These are phyloP conservation scores for Panagrolaimus sp. DNA, from an alignment of 1,140 invertebrate genomes.

Conservation along the genomic window DNA sequence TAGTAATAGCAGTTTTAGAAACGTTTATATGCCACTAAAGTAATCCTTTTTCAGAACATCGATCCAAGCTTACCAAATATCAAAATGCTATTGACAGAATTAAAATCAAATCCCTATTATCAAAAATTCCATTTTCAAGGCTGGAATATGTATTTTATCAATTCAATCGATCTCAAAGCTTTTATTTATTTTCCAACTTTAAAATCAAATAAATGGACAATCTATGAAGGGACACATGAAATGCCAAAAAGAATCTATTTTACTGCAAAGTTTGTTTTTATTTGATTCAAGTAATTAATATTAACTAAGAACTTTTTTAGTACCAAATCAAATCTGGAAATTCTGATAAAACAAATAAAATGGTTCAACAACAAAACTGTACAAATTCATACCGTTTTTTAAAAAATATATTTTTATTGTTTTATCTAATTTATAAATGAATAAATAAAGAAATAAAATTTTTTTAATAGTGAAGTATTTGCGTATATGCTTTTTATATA, in stretches of 20 bases:
- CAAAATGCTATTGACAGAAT: neutral
- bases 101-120: neutral
- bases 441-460: too few relatives aligned
- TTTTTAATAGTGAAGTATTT: too few relatives aligned
- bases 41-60: neutral
- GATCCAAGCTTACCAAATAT: neutral
- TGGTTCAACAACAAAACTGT: too few relatives aligned
- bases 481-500: too few relatives aligned
- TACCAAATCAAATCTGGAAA: neutral
- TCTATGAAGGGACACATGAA: neutral
- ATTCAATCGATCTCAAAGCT: neutral
- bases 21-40: too few relatives aligned
- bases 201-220: neutral
- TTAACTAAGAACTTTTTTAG: neutral
- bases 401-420: too few relatives aligned
- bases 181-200: neutral
- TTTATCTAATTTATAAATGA: too few relatives aligned
- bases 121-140: too few relatives aligned
- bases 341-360: neutral
- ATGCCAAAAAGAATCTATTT: neutral
- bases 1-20: too few relatives aligned
- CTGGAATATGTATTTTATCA: neutral
- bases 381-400: too few relatives aligned
- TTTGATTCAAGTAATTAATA: neutral
- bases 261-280: conserved; percentile 9